These are phyloP conservation scores for Caligus rogercresseyi DNA, from an alignment of 1,140 invertebrate genomes.

Conservation along the genomic window DNA sequence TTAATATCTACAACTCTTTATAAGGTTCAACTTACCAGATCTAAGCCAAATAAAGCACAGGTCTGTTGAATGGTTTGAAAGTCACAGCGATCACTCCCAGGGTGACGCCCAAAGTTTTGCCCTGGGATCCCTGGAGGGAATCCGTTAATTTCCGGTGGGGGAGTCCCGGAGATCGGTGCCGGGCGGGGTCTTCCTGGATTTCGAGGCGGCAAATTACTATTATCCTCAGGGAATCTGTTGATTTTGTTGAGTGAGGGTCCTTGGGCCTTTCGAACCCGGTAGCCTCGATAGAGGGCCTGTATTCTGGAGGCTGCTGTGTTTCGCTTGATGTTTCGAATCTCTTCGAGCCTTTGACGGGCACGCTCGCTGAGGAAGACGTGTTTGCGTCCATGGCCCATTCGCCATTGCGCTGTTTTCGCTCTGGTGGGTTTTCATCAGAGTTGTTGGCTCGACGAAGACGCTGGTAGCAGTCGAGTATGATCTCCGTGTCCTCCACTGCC, in stretches of 20 bases:
- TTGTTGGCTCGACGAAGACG: background rate
- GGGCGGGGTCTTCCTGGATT: constrained; percentile 45
- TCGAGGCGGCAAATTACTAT: background rate
- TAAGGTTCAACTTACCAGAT: constrained; percentile 61
- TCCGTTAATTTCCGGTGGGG: constrained; percentile 26
- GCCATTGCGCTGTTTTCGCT: constrained; percentile 35
- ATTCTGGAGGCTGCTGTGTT: constrained; percentile 52
- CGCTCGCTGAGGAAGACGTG: constrained; percentile 87
- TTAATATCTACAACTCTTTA: too few species aligned
- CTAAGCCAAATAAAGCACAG: constrained; percentile 67
- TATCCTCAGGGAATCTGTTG: constrained; percentile 5
- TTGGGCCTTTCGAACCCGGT: constrained; percentile 40
- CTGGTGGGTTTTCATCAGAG: background rate
- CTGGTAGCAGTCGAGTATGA: constrained; percentile 46
- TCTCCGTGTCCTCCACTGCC: constrained; percentile 54
- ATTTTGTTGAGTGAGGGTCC: constrained; percentile 24
- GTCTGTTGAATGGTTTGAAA: constrained; percentile 70
- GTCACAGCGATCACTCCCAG: constrained; percentile 49
- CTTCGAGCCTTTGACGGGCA: constrained; percentile 69
- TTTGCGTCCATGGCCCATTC: constrained; percentile 75
- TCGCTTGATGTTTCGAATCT: constrained; percentile 50
- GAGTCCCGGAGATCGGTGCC: constrained; percentile 60
- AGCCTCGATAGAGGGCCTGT: constrained; percentile 63
- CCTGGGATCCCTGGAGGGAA: background rate
- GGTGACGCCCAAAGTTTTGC: background rate